phyloP scores from a whole-genome alignment of 2,113 vertebrate species.

The Microcebus griseorufus region DNA sequence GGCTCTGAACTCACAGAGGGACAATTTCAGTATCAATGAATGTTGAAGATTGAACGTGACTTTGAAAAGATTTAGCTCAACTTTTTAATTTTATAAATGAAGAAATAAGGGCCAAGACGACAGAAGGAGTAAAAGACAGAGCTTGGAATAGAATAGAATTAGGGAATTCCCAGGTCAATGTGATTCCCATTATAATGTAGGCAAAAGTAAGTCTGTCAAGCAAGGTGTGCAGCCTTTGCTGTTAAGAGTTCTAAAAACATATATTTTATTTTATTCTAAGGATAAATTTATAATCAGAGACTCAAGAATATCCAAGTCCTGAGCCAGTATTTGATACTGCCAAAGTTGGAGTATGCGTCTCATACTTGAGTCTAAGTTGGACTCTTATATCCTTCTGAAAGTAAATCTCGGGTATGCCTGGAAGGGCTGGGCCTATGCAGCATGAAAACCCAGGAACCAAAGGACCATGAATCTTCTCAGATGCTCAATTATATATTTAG shows the following conservation, averaged over 20 bases:
- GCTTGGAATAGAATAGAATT: neutral
- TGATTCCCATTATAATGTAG: neutral
- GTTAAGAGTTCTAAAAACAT: neutral
- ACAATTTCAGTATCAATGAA: neutral
- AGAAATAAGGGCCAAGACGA: neutral
- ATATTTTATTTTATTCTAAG: neutral
- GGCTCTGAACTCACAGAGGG: neutral
- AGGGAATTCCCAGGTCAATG: neutral
- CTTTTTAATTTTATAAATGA: neutral
- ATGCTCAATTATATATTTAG: neutral
- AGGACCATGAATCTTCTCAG: neutral
- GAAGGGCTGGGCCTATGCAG: too few relatives aligned
- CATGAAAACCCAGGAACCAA: neutral
- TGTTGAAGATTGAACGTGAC: neutral
- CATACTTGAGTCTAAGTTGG: neutral
- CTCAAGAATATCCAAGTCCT: neutral
- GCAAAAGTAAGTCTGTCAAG: neutral
- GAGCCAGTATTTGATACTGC: neutral
- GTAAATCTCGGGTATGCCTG: neutral
- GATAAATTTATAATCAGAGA: neutral
- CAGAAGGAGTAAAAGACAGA: neutral
- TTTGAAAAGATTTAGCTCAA: neutral
- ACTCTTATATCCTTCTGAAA: neutral
- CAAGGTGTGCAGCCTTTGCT: neutral
- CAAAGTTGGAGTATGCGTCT: neutral